Evolutionary conservation across 2,888 invertebrate species (phyloP), one percentile per base, ranked within the genome.

Genomic region (Dryadula phaetusa): DNA sequence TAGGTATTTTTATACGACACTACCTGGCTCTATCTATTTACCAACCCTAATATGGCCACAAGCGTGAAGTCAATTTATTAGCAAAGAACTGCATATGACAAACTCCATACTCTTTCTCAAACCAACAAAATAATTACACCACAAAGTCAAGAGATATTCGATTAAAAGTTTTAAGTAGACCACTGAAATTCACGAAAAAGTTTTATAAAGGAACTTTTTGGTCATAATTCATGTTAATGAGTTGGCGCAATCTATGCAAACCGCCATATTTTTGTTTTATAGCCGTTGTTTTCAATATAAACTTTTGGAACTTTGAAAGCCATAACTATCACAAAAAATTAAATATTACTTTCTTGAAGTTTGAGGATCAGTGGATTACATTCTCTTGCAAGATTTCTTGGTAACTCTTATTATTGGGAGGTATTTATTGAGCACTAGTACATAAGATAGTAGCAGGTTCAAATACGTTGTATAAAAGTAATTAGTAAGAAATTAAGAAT

Each of bases 161-260:
- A 28, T 44, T 44, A 60, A 44, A 42, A 44, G 40, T 56, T 56
- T 56, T 16, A 25, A n/a, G 22, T 40, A 40, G 56, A 25, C 40
- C n/a, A 56, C 40, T 56, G 22, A 40, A 25, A 40, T 60, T 32
- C 8, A 14, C 44, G 16, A 28, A 18, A 10, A 28, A 44, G 14
- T 18, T 7, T 44, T 46, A 8, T 60, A 60, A 46, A 60, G 25
- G 7, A 60, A 44, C 12, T 60, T 60, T 28, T 44, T 28, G 18
- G 28, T 8, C 6, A 60, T 60, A 60, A 28, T 28, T 60, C 58
- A 44, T 42, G 58, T 60, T 60, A 44, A 60, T 44, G 44, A 60
- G 58, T 28, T 28, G 22, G 42, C n/a, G 7, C 16, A 16, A 58
- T 40, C 40, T 42, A 44, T 44, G 58, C 42, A 44, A 58, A 18